phyloP scores from a whole-genome alignment of 2,113 vertebrate species.

The Aphelocoma coerulescens region DNA sequence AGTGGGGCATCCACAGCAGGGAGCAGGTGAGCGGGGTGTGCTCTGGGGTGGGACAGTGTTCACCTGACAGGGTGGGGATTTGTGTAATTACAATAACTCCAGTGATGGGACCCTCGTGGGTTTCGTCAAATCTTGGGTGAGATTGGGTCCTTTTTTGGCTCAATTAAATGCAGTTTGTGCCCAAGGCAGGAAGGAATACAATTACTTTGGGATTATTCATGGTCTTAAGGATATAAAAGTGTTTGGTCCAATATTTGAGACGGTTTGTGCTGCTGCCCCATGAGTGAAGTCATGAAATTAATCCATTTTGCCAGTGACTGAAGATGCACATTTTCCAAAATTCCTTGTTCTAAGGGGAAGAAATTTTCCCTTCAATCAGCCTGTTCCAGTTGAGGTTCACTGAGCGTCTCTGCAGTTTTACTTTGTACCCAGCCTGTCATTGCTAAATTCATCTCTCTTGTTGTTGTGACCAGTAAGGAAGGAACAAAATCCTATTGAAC shows the following conservation, averaged over 20 bases:
- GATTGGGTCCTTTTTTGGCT: background rate
- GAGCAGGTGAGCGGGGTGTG: constrained; percentile 72
- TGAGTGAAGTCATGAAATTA: background rate
- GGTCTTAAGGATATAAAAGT: background rate
- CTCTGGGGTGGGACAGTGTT: background rate
- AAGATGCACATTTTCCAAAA: background rate
- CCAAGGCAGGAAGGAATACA: background rate
- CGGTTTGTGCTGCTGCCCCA: background rate
- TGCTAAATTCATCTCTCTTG: background rate
- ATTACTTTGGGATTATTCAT: background rate
- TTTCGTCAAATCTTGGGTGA: background rate
- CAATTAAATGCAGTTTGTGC: background rate
- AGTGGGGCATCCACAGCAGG: constrained; percentile 70
- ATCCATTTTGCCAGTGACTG: background rate
- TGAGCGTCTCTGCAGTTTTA: background rate
- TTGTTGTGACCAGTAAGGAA: background rate
- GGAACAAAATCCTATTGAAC: background rate
- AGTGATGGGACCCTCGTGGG: background rate
- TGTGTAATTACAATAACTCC: accelerated
- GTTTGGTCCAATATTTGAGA: background rate
- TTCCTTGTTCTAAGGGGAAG: background rate
- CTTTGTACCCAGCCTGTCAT: background rate
- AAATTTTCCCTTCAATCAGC: background rate
- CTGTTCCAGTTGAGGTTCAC: background rate
- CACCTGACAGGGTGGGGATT: background rate